These are phyloP conservation scores for Clarias macrocephalus DNA, from an alignment of 2,113 vertebrate genomes.

Conservation along the genomic window DNA sequence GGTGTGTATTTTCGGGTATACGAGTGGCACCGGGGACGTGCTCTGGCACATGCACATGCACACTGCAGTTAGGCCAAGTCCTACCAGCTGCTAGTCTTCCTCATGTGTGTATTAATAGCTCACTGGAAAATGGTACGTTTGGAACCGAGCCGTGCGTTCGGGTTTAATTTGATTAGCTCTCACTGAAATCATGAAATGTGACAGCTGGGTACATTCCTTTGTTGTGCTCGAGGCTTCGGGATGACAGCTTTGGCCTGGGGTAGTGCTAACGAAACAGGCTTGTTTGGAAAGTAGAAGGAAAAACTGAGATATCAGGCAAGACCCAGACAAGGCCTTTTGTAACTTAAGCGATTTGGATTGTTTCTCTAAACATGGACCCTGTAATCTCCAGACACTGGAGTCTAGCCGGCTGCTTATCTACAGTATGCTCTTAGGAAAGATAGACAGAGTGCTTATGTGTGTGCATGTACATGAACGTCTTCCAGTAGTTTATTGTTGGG, in stretches of 20 bases:
- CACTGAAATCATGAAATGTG: slow-evolving; percentile 14
- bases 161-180: slow-evolving; percentile 42
- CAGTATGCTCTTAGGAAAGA: not conserved
- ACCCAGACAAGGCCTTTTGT: not conserved
- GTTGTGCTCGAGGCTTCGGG: not conserved
- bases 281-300: slow-evolving; percentile 12
- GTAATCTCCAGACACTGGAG: slow-evolving; percentile 42
- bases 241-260: not conserved
- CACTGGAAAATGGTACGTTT: slow-evolving; percentile 9
- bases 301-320: slow-evolving; percentile 21
- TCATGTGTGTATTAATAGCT: slow-evolving; percentile 46
- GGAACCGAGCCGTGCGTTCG: slow-evolving; percentile 13
- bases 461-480: not conserved
- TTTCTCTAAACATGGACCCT: slow-evolving; percentile 39
- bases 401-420: slow-evolving; percentile 15
- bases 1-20: not conserved
- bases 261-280: not conserved
- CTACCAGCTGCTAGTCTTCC: slow-evolving; percentile 40
- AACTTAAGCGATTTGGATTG: not conserved
- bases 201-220: slow-evolving; percentile 24
- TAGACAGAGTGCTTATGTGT: not conserved
- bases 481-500: not conserved
- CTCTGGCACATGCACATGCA: not conserved
- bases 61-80: not conserved
- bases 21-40: not conserved